Conservation (phyloP, 37 sponge, comb jelly and placozoan species). For the Cladorhizidae sp. region DNA sequence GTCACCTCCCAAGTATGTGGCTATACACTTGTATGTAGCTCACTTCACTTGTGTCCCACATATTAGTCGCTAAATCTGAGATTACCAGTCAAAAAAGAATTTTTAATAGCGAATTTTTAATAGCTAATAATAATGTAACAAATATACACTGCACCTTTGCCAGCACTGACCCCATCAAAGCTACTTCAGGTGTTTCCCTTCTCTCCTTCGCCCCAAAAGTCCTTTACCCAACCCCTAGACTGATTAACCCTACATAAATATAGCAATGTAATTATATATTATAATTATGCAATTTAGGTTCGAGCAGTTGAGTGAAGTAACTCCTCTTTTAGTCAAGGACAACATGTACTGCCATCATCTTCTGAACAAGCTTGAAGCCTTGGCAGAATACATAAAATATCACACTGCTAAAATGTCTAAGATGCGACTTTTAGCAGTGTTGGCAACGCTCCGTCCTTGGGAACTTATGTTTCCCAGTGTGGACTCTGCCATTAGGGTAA, state of each 20-base stretch:
- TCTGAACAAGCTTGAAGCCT: slow-evolving; percentile 6
- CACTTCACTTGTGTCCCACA: too few relatives aligned
- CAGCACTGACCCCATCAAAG: too few relatives aligned
- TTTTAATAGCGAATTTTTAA: too few relatives aligned
- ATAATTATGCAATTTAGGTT: background rate
- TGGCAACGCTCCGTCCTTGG: slow-evolving; percentile 64
- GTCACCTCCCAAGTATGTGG: too few relatives aligned
- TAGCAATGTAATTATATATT: too few relatives aligned
- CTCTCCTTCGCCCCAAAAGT: background rate
- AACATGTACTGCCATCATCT: slow-evolving; percentile 39
- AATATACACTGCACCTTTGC: too few relatives aligned
- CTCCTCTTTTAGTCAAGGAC: slow-evolving; percentile 21
- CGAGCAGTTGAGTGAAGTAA: background rate
- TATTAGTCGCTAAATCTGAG: too few relatives aligned
- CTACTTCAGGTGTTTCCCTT: background rate
- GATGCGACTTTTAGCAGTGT: slow-evolving; percentile 43
- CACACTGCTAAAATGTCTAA: slow-evolving; percentile 60
- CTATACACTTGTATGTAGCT: too few relatives aligned
- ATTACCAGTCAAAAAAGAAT: too few relatives aligned
- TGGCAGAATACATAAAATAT: slow-evolving; percentile 37
- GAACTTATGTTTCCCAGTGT: slow-evolving; percentile 49
- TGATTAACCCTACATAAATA: too few relatives aligned
- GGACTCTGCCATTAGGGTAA: slow-evolving; percentile 51
- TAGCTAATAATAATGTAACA: too few relatives aligned
- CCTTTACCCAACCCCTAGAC: too few relatives aligned